These are phyloP conservation scores for Cathartes aura DNA, from an alignment of 2,113 vertebrate species.

Conservation along the genomic window DNA sequence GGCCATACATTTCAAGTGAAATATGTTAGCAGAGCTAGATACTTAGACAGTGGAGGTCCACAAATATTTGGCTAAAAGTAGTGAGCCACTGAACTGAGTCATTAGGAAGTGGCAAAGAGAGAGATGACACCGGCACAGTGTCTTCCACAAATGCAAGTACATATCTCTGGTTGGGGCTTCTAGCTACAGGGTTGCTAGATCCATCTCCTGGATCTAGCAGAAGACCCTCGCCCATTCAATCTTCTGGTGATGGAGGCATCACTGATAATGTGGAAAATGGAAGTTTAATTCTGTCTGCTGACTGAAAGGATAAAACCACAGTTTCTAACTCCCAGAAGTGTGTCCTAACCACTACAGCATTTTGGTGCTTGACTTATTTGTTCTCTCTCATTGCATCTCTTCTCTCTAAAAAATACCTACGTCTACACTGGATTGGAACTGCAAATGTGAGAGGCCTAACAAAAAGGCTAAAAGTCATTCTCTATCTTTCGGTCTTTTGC, in stretches of 20 bases:
- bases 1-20: not conserved
- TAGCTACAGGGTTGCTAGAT: not conserved
- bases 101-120: not conserved
- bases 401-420: not conserved
- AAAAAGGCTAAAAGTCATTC: slow-evolving; percentile 46
- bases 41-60: not conserved
- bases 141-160: not conserved
- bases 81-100: not conserved
- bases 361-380: not conserved
- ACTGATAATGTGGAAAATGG: not conserved
- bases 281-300: not conserved
- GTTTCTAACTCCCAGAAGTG: not conserved
- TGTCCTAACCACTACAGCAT: not conserved
- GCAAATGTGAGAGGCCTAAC: slow-evolving; percentile 41
- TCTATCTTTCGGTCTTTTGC: slow-evolving; percentile 48
- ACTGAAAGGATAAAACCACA: not conserved
- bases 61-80: not conserved
- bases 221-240: not conserved
- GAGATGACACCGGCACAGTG: rapidly evolving
- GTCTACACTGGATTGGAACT: not conserved
- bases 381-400: not conserved
- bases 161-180: not conserved
- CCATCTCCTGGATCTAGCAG: not conserved
- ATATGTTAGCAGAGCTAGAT: not conserved
- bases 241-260: not conserved